Evolutionary conservation across 2,888 invertebrate species (phyloP), one percentile per base, ranked within the genome.

Genomic region (Dorcus parallelipipedus): DNA sequence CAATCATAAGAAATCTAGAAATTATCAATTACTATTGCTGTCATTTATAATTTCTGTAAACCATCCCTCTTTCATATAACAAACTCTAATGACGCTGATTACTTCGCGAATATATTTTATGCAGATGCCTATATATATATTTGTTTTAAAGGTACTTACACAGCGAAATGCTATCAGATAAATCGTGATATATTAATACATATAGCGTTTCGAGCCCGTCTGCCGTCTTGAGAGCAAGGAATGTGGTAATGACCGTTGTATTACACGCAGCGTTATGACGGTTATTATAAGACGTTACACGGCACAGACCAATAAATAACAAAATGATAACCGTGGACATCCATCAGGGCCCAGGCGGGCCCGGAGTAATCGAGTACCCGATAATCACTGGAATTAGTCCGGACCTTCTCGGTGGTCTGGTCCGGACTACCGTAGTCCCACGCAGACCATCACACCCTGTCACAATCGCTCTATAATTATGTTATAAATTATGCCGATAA

Each of bases 371-470:
- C 74, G 73, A 74, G 74, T 70, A 71, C 71, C 66, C 56, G 77
- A 77, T 83, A 82, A 83, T 82, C 80, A 82, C 82, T 81, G 77
- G 81, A 81, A 82, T 83, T 83, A 83, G 72, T 73, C 74, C 76
- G 78, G 78, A 76, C 79, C 67, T 67, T 77, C 80, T 79, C 80
- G 82, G 82, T 82, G 82, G 83, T 82, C 82, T 52, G 42, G 61
- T 62, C 70, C 64, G 67, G 70, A 73, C 75, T 73, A 74, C 76
- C 72, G 73, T 69, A 75, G 75, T 76, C 77, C 76, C 76, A 76
- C 76, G 76, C 77, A 69, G 66, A 67, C 67, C 73, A 73, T 74
- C 75, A 75, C 76, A 76, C 76, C 76, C 76, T 74, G 76, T 76
- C 77, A 76, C 76, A 75, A 76, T 74, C 70, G 71, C 74, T 71